Evolutionary conservation across 2,113 vertebrate species (phyloP), one percentile per base, ranked within the genome.

Genomic region (Papio anubis): DNA sequence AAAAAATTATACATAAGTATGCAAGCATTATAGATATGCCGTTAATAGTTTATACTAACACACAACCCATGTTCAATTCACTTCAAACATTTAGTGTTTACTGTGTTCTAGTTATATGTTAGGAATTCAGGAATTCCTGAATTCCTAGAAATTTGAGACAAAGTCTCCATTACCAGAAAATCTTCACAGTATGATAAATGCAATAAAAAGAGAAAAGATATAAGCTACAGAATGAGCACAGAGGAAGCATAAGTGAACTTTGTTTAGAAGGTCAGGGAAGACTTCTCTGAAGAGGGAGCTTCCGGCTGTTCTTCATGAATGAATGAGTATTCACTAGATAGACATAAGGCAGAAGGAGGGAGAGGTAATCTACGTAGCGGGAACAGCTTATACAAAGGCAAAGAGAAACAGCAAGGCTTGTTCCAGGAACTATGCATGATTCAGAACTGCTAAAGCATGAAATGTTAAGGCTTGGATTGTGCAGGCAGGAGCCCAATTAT

Each of bases 11-110:
- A 82, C 0, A 6, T 68, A 75, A 88, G 35, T 50, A 86, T 91
- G 17, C 2, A 86, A 27, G 2, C 93, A 84, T 90, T 93, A 78
- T 68, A 78, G 48, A 86, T 82, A 80, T 8, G 43, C 7, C 40
- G 20, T 90, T 88, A 68, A 68, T 90, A 66, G 38, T 91, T 96
- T 96, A 90, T 97, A 70, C 50, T 86, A 32, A 96, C 25, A 78
- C 13, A 82, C 2, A 85, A 59, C 78, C 17, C 30, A 81, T 95
- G 70, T 93, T 95, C 72, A 78, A 21, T 88, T 96, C 80, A 84
- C 79, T 95, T 96, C 32, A 86, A 72, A 64, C 38, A 96, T 85
- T 85, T 64, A 92, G 48, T 84, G 25, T 97, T 90, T 95, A 68
- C 30, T 85, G 30, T 88, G 23, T 80, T 61, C 52, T 68, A 86